Evolutionary conservation across 37 sponge, comb jelly and placozoan genomes (phyloP), one percentile per base, ranked within the genome.

Genomic region (Oscarella lobularis): DNA sequence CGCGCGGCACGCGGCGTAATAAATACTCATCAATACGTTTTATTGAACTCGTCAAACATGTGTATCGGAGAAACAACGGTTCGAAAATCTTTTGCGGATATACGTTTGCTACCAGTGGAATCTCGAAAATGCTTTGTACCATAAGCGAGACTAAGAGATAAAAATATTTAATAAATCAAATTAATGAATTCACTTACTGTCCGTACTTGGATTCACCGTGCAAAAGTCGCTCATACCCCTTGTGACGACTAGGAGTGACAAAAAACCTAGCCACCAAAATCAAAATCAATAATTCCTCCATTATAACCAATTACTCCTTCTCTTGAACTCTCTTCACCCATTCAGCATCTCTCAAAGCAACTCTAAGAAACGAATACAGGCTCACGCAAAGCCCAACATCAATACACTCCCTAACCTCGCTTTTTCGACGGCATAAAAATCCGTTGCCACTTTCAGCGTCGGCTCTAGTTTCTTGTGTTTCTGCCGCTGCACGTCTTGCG

Each of bases 401-500:
- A 48, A 48, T 20, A 48, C n/a, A n/a, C n/a, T n/a, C n/a, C n/a
- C 9, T 66, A 54, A 78, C 80, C 86, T 80, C 20, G 88, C 88
- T 40, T 35, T 81, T 40, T 88, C 88, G 5, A 82, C 85, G 41
- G 81, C 80, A 36, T 84, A 36, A 71, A 66, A 88, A 32, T 78
- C 40, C 14, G 88, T 88, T 33, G 79, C 35, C 20, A 88, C 88
- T 33, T 84, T 71, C 4, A 88, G 82, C 1, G 88, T 80, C 0
- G 88, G 84, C 55, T 79, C 66, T 0, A 88, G 79, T 1, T 84
- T 81, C 35, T 40, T 72, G 40, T 35, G 33, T 39, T 76, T 76
- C 36, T 81, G 80, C 67, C 68, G 75, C 76, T 39, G 39, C 41
- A 88, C 88, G 70, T 84, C 75, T 34, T 81, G 79, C n/a, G 84